These are phyloP conservation scores for Salvator merianae DNA, from an alignment of 2,113 vertebrate species.

Conservation along the genomic window DNA sequence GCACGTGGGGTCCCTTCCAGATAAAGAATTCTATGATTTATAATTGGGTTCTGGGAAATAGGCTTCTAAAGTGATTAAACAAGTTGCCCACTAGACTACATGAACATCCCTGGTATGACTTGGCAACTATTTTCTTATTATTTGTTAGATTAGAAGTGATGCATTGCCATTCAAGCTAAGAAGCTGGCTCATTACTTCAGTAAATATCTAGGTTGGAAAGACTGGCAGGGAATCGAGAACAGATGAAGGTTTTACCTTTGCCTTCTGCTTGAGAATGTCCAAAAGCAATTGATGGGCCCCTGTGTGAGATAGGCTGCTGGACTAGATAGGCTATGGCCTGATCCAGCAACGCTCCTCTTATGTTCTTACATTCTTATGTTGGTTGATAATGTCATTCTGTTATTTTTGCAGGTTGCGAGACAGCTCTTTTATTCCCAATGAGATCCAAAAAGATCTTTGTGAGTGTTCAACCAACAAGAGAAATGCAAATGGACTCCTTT, in stretches of 20 bases:
- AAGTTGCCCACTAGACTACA: not conserved
- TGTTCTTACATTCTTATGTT: not conserved
- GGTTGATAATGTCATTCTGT: not conserved
- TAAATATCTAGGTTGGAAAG: too few relatives aligned
- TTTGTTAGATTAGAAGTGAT: not conserved
- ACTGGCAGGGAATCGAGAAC: too few relatives aligned
- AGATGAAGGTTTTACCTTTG: too few relatives aligned
- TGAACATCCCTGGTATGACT: not conserved
- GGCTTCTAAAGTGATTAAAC: not conserved
- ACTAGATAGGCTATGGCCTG: too few relatives aligned
- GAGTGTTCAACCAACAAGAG: conserved; percentile 75
- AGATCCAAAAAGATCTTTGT: conserved; percentile 89
- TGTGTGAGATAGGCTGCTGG: too few relatives aligned
- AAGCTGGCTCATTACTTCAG: too few relatives aligned
- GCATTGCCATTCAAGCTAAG: too few relatives aligned
- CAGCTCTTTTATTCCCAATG: conserved; percentile 91
- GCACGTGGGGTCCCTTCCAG: too few relatives aligned
- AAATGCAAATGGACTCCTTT: conserved; percentile 78
- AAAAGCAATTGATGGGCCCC: too few relatives aligned
- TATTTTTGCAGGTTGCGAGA: conserved; percentile 84
- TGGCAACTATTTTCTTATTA: not conserved
- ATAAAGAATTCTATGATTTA: not conserved
- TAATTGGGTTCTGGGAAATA: not conserved
- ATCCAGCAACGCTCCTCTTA: too few relatives aligned
- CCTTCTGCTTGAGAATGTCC: too few relatives aligned